phyloP scores from a whole-genome alignment of 2,888 invertebrate genomes.

The Trachelus iudaicus region DNA sequence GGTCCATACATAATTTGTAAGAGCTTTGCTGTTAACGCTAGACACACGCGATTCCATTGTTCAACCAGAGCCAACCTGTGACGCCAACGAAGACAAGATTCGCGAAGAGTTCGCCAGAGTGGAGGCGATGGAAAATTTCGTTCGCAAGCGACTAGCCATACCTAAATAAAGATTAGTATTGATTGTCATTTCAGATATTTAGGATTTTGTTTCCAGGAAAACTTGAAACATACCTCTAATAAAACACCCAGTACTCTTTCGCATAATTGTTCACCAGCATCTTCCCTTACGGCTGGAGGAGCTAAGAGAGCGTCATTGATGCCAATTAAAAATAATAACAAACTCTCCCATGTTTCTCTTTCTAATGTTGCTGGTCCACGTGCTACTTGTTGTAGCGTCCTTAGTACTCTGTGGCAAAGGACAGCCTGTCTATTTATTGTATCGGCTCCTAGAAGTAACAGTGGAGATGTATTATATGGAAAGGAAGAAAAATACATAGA shows the following conservation, averaged over 20 bases:
- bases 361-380: constrained; percentile 81
- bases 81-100: constrained; percentile 93
- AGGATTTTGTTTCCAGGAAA: background rate
- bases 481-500: constrained; percentile 6
- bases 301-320: constrained; percentile 92
- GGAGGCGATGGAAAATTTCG: constrained; percentile 94
- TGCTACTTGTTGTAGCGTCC: constrained; percentile 85
- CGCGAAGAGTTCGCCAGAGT: constrained; percentile 93
- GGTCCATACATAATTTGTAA: constrained; percentile 91
- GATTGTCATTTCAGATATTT: background rate
- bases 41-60: constrained; percentile 95
- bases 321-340: constrained; percentile 87
- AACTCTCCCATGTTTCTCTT: constrained; percentile 89
- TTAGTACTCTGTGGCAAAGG: constrained; percentile 88
- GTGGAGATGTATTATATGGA: constrained; percentile 1
- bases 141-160: constrained; percentile 80
- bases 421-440: constrained; percentile 94
- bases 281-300: constrained; percentile 93
- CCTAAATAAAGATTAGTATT: constrained; percentile 49
- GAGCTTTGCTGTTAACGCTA: constrained; percentile 86
- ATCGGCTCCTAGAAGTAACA: constrained; percentile 76
- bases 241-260: constrained; percentile 93
- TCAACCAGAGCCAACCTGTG: constrained; percentile 92
- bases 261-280: constrained; percentile 94
- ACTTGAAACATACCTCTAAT: constrained; percentile 76